Evolutionary conservation across 2,888 invertebrate species (phyloP).

Genomic region (Aleiodes testaceus): DNA sequence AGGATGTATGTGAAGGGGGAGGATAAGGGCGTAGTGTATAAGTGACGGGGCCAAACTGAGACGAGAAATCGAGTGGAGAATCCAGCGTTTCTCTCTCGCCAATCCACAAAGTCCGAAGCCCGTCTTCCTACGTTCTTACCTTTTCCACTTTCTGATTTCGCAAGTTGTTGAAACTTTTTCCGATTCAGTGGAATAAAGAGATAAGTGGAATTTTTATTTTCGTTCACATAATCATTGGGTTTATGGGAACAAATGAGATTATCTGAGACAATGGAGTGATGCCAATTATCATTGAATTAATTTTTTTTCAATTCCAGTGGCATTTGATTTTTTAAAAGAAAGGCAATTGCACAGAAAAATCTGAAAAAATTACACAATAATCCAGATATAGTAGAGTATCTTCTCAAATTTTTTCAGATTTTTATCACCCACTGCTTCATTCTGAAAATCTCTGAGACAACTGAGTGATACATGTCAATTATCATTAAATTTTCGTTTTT

Average conservation of each 20-base stretch:
- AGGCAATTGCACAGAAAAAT: too few species aligned
- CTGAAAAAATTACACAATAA: too few species aligned
- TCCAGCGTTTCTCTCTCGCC: not conserved
- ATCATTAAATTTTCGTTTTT: not conserved
- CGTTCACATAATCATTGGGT: not conserved
- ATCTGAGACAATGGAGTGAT: too few species aligned
- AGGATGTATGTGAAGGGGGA: not conserved
- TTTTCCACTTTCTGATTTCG: conserved; percentile 13
- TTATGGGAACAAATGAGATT: too few species aligned
- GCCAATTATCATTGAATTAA: not conserved
- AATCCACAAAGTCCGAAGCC: not conserved
- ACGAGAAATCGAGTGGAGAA: not conserved
- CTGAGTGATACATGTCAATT: too few species aligned
- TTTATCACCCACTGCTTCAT: too few species aligned
- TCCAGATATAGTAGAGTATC: too few species aligned
- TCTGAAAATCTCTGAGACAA: too few species aligned
- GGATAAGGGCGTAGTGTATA: not conserved
- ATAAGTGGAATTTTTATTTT: conserved; percentile 26
- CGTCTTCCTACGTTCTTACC: not conserved
- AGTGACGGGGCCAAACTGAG: conserved; percentile 2
- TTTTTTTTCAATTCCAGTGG: too few species aligned
- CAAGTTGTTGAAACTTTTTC: conserved; percentile 25
- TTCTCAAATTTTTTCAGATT: too few species aligned
- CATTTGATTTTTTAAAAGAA: too few species aligned
- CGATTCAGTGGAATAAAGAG: not conserved